Percentiles rank a stretch among this genome's conserved stretches.
Conservation (phyloP, 2,113 vertebrate species). For the Thalassoma bifasciatum region DNA sequence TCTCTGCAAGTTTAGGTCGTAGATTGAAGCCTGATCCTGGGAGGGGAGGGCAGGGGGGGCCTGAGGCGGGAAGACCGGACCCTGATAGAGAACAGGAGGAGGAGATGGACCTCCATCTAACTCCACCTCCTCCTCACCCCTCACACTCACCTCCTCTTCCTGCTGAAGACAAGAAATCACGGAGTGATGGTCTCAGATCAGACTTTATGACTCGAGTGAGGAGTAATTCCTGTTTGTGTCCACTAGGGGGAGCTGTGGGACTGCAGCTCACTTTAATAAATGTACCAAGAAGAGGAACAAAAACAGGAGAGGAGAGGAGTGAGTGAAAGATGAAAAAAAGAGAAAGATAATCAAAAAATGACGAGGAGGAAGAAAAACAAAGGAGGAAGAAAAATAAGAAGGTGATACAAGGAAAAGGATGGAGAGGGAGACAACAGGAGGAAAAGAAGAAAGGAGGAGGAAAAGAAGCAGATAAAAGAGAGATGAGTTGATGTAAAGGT, state of each 20-base stretch:
- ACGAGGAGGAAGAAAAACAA: background rate
- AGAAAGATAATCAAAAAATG: too few relatives aligned
- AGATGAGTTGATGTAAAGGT: background rate
- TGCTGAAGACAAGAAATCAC: slow-evolving; percentile 35
- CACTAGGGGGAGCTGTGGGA: slow-evolving; percentile 76
- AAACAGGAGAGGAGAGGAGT: slow-evolving; percentile 66
- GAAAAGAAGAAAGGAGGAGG: background rate
- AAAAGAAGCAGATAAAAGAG: background rate
- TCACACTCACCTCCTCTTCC: slow-evolving; percentile 72
- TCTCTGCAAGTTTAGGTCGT: slow-evolving; percentile 73
- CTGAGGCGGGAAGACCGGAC: slow-evolving; percentile 87
- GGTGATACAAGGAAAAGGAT: too few relatives aligned
- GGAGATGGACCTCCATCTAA: slow-evolving; percentile 83
- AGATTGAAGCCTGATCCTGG: slow-evolving; percentile 71
- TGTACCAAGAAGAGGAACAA: background rate
- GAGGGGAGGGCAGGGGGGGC: slow-evolving; percentile 59
- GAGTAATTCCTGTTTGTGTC: slow-evolving; percentile 17
- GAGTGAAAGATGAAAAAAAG: background rate
- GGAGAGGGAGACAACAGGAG: background rate
- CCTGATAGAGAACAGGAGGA: slow-evolving; percentile 81
- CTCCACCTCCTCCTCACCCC: slow-evolving; percentile 82
- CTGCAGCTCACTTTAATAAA: slow-evolving; percentile 1
- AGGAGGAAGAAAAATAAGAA: background rate
- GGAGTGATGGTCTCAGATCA: background rate
- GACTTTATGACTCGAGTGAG: background rate